Percentiles rank a stretch among this genome's conserved stretches.
These are phyloP conservation scores for Ceyx margarethae DNA, from an alignment of 2,113 vertebrate genomes.

Conservation along the genomic window DNA sequence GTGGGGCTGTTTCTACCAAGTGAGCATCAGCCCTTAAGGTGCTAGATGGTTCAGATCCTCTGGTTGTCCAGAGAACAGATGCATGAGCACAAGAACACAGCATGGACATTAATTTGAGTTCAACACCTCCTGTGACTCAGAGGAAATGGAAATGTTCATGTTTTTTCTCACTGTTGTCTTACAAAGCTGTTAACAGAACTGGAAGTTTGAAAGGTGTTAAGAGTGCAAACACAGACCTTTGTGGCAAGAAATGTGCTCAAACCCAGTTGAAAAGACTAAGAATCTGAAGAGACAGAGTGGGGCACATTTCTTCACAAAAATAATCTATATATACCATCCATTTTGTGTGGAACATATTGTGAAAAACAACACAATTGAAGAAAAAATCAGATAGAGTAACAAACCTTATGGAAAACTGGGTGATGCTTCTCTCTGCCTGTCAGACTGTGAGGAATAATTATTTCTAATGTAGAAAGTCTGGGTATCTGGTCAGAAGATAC, in stretches of 20 bases:
- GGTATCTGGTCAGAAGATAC: neutral
- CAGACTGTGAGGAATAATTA: conserved; percentile 36
- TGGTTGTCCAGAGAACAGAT: neutral
- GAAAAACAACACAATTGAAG: neutral
- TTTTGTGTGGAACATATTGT: neutral
- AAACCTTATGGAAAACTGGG: conserved; percentile 37
- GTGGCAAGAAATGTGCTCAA: neutral
- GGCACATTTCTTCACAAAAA: neutral
- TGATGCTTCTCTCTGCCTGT: neutral
- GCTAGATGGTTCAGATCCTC: neutral
- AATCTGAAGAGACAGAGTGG: neutral
- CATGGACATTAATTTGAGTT: neutral
- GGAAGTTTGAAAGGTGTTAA: neutral
- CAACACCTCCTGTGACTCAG: neutral
- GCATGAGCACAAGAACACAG: neutral
- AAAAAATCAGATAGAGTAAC: neutral
- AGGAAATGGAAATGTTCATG: neutral
- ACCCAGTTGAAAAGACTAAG: neutral
- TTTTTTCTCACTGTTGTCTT: neutral
- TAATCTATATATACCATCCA: neutral
- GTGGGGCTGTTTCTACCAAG: neutral
- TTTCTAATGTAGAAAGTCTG: conserved; percentile 37
- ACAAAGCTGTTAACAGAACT: neutral
- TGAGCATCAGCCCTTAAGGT: neutral
- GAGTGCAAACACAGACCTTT: neutral